Evolutionary conservation across 2,888 invertebrate species (phyloP).

Genomic region (Limnephilus marmoratus): DNA sequence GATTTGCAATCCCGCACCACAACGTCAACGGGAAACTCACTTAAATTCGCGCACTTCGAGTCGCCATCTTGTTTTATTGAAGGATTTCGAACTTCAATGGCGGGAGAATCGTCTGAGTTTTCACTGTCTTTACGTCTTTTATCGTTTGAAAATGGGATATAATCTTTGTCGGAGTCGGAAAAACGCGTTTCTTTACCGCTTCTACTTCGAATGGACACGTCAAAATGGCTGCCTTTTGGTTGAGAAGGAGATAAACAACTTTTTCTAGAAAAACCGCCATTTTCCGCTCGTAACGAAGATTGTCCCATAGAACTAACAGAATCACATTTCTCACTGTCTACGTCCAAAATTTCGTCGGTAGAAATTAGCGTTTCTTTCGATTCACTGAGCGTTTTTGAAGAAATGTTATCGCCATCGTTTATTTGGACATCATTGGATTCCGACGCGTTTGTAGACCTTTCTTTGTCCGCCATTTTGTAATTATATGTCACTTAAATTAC

Average conservation of each 20-base stretch:
- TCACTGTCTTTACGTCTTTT: slow-evolving; percentile 14
- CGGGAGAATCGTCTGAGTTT: slow-evolving; percentile 23
- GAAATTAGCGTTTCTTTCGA: not conserved
- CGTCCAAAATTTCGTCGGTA: not conserved
- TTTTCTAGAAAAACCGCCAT: not conserved
- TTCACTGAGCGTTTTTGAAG: not conserved
- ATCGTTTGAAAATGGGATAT: not conserved
- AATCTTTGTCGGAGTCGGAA: not conserved
- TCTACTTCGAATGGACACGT: not conserved
- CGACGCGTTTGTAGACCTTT: not conserved
- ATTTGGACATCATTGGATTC: not conserved
- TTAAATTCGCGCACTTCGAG: not conserved
- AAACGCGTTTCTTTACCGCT: not conserved
- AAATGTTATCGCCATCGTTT: not conserved
- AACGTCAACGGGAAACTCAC: slow-evolving; percentile 30
- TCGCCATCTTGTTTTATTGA: not conserved
- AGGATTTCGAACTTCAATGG: not conserved
- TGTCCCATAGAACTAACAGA: not conserved
- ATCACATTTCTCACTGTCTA: not conserved
- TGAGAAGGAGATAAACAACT: not conserved
- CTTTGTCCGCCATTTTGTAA: slow-evolving; percentile 12
- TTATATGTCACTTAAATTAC: not conserved
- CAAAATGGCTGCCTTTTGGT: not conserved
- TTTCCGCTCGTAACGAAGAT: not conserved
- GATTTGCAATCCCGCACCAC: slow-evolving; percentile 46